phyloP scores from a whole-genome alignment of 2,113 vertebrate species.

The Nerophis ophidion region DNA sequence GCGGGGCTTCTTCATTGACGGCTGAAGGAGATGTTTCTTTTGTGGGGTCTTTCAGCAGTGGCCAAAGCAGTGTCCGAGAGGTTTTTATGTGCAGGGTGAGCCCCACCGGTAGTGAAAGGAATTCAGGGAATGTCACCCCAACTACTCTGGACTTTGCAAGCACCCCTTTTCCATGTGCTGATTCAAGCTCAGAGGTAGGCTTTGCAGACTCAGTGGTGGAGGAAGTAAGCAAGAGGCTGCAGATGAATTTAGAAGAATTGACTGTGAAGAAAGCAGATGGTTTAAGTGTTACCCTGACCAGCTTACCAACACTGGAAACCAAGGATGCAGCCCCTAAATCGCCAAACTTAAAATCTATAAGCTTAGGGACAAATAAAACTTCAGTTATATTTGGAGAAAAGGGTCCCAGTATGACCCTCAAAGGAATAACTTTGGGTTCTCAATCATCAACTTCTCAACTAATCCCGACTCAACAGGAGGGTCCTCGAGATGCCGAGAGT shows the following conservation, averaged over 20 bases:
- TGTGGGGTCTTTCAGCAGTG: conserved; percentile 63
- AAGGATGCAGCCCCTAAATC: conserved; percentile 31
- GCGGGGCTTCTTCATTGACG: conserved; percentile 23
- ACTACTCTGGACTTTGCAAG: not conserved
- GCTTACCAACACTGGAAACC: conserved; percentile 18
- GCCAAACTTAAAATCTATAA: conserved; percentile 37
- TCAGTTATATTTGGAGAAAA: conserved; percentile 38
- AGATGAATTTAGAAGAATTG: conserved; percentile 54
- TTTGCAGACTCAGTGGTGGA: conserved; percentile 50
- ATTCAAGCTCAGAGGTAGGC: not conserved
- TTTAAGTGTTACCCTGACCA: not conserved
- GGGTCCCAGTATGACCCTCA: conserved; percentile 38
- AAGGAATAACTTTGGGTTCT: conserved; percentile 50
- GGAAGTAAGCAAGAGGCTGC: conserved; percentile 61
- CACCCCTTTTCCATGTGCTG: not conserved
- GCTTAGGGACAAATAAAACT: conserved; percentile 44
- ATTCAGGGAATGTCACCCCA: conserved; percentile 33
- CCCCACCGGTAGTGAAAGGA: conserved; percentile 4
- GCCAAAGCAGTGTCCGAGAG: conserved; percentile 61
- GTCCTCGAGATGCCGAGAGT: not conserved
- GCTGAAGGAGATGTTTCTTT: conserved; percentile 54
- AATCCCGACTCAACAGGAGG: not conserved
- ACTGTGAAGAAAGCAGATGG: conserved; percentile 2
- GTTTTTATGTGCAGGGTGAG: conserved; percentile 32
- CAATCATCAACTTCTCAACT: not conserved